Base-by-base conservation (phyloP, 1,140 invertebrate species). In the Rhynchophorus ferrugineus region DNA sequence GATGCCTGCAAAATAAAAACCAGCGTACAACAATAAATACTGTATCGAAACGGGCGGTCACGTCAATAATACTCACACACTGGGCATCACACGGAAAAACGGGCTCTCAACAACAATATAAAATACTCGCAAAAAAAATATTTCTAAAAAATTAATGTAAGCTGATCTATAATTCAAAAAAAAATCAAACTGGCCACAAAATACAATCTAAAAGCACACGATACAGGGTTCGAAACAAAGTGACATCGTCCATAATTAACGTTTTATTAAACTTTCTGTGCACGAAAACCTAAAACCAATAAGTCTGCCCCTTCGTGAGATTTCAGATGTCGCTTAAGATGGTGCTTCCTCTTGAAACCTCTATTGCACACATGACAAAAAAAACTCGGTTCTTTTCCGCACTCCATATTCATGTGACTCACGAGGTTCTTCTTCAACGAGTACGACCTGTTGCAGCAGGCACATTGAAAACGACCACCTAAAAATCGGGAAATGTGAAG, bases 341-440 rank as follows among this genome's bases (percentile, higher is more conserved):
- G 73, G 0, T 70, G 71, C 47, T 63, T 71, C 46, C 65, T 85
- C 61, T 86, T 82, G 42, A 84, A 84, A 48, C 78, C 80, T 11
- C 24, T 29, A 5, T 29, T 29, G 11, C 24, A 29, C 5, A 6
- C 24, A 11, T 5, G 5, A 29, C 24, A 29, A 29, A 29, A 29
- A 29, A 6, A 29, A 29, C 5, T 6, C 24, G 24, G 24, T 11
- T 29, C 11, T 11, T 29, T 29, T 6, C 11, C 11, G 24, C 24
- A 29, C 24, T 6, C 24, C 24, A 29, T 11, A 5, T 11, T 29
- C 24, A 29, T 5, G 11, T 29, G 24, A 11, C 24, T 6, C 24
- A 6, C 11, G 5, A 29, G 24, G 11, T 29, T 29, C 24, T 5
- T 11, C 11, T 29, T 11, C 5, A 29, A 11, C 24, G n/a, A n/a